Conservation (phyloP, 2,113 vertebrate genomes). For the Lagopus muta region DNA sequence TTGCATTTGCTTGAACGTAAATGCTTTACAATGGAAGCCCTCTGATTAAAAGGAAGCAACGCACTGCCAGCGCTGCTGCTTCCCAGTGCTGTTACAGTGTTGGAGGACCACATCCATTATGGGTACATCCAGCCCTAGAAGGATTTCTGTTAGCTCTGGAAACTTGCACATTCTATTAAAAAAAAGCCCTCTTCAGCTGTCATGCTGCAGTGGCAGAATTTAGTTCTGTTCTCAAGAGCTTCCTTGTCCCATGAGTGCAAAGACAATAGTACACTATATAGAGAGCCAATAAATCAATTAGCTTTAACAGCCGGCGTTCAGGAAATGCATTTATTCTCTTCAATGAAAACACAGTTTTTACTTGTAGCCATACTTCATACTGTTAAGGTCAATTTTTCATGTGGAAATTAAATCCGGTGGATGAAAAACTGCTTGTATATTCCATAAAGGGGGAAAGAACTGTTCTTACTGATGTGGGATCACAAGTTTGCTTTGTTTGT, state of each 20-base stretch:
- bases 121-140: constrained; percentile 68
- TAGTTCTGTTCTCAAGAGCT: constrained; percentile 82
- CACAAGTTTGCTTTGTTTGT: constrained; percentile 83
- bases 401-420: constrained; percentile 80
- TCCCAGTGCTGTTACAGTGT: constrained; percentile 28
- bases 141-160: background rate
- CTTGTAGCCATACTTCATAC: constrained; percentile 80
- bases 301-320: constrained; percentile 84
- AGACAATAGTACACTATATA: constrained; percentile 87
- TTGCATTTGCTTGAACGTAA: constrained; percentile 66
- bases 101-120: constrained; percentile 73
- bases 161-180: constrained; percentile 68
- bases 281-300: constrained; percentile 95
- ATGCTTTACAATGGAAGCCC: constrained; percentile 61
- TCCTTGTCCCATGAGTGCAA: constrained; percentile 84
- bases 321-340: constrained; percentile 86
- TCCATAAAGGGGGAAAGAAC: constrained; percentile 67
- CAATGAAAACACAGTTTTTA: constrained; percentile 80
- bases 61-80: constrained; percentile 33
- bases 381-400: constrained; percentile 80
- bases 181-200: constrained; percentile 79
- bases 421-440: constrained; percentile 78
- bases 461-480: constrained; percentile 65
- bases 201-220: constrained; percentile 83
- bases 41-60: constrained; percentile 57